Evolutionary conservation across 2,797 vertebrate genomes (phyloP), one percentile per base, ranked within the genome.

Genomic region (Anabas testudineus): DNA sequence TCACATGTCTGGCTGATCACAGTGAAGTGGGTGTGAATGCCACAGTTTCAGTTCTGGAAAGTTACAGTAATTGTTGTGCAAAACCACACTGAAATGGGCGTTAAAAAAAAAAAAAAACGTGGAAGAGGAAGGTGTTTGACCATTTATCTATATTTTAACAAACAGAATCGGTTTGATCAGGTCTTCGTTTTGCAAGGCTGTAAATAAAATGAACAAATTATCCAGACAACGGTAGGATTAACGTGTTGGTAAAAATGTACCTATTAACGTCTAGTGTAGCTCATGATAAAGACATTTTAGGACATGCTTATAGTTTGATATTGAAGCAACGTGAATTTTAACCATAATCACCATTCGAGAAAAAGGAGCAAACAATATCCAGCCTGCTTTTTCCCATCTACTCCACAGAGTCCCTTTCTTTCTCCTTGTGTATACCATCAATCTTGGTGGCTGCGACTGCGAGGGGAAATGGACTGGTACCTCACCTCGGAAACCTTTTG

Each of bases 401-500:
- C 71, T 45, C 37, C 69, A 3, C 7, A 22, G 58, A 39, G 49
- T 62, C 24, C 9, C n/a, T 13, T 39, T 49, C 77, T 36, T n/a
- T 39, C 39, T 34, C 8, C 12, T 10, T 16, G 30, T 14, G 22
- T n/a, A 15, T 2, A 10, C 59, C 81, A 89, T 90, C 78, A 66
- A 80, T 86, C 88, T 71, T 67, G 2, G 49, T 12, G 66, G 65
- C 68, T 67, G 45, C 57, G 48, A 41, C 48, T 16, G 66, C n/a
- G 45, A 22, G 46, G 46, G 67, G 78, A 82, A 79, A 86, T 76
- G 78, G 74, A 75, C 74, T 60, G 59, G 26, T 57, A 53, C 34
- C 79, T 88, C 82, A 92, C 81, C 82, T 85, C 83, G 42, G 66
- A 73, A 88, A 87, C 85, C 76, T 82, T 78, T 88, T 85, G 73